Evolutionary conservation across 2,888 invertebrate genomes (phyloP).

Genomic region (Diplazon laetatorius): DNA sequence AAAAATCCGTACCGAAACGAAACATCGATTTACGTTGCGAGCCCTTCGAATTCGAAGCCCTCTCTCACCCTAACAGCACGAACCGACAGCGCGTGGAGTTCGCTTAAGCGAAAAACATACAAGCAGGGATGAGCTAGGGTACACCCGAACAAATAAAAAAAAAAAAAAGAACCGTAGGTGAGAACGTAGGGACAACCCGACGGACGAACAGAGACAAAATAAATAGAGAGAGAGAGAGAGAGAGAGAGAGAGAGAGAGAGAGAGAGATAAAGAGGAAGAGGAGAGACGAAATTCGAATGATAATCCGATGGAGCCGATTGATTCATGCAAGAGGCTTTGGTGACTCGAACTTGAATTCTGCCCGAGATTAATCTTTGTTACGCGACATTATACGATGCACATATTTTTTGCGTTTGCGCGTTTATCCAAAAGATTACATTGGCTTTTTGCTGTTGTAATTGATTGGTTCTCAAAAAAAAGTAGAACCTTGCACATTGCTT

Average conservation of each 20-base stretch:
- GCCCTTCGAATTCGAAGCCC: constrained; percentile 53
- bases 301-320: constrained; percentile 78
- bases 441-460: no score
- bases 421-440: no score
- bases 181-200: constrained; percentile 24
- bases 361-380: constrained; percentile 79
- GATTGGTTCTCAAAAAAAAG: no score
- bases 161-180: constrained; percentile 29
- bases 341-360: constrained; percentile 36
- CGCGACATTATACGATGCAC: constrained; percentile 71
- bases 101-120: constrained; percentile 17
- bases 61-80: constrained; percentile 10
- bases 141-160: constrained; percentile 32
- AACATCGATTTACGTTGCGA: constrained; percentile 62
- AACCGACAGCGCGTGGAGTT: neutral
- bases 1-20: constrained; percentile 59
- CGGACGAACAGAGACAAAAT: constrained; percentile 1
- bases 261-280: constrained; percentile 15
- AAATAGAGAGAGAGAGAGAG: constrained; percentile 4
- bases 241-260: constrained; percentile 2
- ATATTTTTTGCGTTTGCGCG: no score
- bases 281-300: constrained; percentile 75
- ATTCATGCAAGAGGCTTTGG: constrained; percentile 68
- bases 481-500: no score
- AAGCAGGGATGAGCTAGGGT: constrained; percentile 17